Evolutionary conservation across 1,140 invertebrate species (phyloP).

Genomic region (Pachyrhynchus sulphureomaculatus): DNA sequence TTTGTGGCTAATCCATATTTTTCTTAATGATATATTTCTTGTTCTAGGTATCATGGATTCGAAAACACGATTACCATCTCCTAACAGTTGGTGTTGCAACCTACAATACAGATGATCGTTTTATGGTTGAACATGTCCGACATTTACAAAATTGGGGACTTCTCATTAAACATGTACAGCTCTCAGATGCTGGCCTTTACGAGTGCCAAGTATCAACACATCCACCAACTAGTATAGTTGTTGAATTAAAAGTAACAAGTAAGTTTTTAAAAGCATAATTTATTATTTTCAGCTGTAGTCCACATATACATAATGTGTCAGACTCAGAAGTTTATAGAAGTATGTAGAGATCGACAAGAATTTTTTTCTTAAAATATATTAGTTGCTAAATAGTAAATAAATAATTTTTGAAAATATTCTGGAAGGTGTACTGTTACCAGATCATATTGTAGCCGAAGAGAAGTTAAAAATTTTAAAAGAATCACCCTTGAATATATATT

Average conservation of each 20-base stretch:
- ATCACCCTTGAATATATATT: too few relatives aligned
- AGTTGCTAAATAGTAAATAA: too few relatives aligned
- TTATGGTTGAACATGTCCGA: slow-evolving; percentile 78
- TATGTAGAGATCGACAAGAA: too few relatives aligned
- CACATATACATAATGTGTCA: too few relatives aligned
- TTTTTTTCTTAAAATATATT: too few relatives aligned
- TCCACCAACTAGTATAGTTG: slow-evolving; percentile 74
- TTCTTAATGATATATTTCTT: slow-evolving; percentile 4
- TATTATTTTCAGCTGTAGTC: background rate
- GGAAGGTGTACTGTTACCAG: too few relatives aligned
- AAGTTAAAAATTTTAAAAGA: too few relatives aligned
- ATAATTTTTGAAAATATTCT: too few relatives aligned
- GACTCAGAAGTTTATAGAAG: too few relatives aligned
- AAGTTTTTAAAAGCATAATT: slow-evolving; percentile 49
- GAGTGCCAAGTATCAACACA: slow-evolving; percentile 81
- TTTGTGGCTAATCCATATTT: background rate
- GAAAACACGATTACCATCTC: slow-evolving; percentile 68
- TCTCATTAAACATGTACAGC: slow-evolving; percentile 69
- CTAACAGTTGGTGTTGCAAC: slow-evolving; percentile 72
- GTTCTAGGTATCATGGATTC: slow-evolving; percentile 69
- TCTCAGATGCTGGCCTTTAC: slow-evolving; percentile 72
- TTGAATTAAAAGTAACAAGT: slow-evolving; percentile 76
- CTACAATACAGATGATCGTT: slow-evolving; percentile 71
- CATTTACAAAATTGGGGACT: slow-evolving; percentile 75
- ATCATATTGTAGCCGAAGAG: too few relatives aligned